These are phyloP conservation scores for Daphoenositta chrysoptera DNA, from an alignment of 2,113 vertebrate genomes.

Conservation along the genomic window DNA sequence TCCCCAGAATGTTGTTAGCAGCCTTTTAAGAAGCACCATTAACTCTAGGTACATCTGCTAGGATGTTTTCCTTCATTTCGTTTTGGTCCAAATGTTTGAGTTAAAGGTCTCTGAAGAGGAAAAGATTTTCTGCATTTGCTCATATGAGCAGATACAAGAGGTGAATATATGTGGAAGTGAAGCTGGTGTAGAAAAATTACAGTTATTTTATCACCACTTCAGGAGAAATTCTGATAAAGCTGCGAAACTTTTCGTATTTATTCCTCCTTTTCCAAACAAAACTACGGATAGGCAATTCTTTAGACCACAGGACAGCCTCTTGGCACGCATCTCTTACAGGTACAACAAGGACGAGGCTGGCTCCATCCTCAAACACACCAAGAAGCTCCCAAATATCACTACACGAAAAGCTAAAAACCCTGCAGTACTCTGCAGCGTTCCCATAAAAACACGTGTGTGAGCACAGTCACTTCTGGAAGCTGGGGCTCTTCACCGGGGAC, in stretches of 20 bases:
- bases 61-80: background rate
- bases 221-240: background rate
- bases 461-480: conserved; percentile 82
- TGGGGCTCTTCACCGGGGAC: conserved; percentile 80
- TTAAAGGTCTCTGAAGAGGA: background rate
- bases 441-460: background rate
- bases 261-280: background rate
- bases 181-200: background rate
- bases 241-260: background rate
- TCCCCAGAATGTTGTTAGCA: background rate
- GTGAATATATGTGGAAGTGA: background rate
- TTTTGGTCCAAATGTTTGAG: conserved; percentile 2
- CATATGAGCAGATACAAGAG: background rate
- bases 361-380: background rate
- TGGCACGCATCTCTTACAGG: background rate
- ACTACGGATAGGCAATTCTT: background rate
- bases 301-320: background rate
- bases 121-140: background rate
- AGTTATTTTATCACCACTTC: background rate
- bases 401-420: background rate
- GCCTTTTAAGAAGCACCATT: background rate
- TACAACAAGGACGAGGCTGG: background rate
- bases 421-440: background rate
- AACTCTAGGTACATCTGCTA: background rate
- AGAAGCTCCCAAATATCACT: background rate